These are phyloP conservation scores for Carabus problematicus DNA, from an alignment of 2,888 invertebrate species.

Conservation along the genomic window DNA sequence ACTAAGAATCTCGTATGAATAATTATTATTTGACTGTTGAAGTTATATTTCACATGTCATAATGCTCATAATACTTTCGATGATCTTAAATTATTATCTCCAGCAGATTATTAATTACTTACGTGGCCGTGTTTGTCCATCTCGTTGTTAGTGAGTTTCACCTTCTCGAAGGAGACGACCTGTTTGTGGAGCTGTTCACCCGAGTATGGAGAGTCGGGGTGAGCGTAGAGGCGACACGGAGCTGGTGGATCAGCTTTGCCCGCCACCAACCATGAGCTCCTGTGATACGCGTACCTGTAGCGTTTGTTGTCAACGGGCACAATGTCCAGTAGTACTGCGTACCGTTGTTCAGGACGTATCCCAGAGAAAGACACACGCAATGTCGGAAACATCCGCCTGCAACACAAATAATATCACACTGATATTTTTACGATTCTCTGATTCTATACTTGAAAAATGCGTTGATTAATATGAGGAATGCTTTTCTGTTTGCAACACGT, in stretches of 20 bases:
- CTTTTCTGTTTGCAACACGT: too few relatives aligned
- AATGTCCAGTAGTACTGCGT: slow-evolving; percentile 94
- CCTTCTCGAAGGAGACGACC: slow-evolving; percentile 97
- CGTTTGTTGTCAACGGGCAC: slow-evolving; percentile 96
- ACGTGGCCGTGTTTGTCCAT: slow-evolving; percentile 96
- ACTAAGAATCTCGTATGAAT: too few relatives aligned
- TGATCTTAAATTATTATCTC: not conserved
- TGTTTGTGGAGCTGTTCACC: slow-evolving; percentile 95
- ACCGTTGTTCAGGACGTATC: slow-evolving; percentile 81
- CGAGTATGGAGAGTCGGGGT: slow-evolving; percentile 96
- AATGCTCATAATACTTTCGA: not conserved
- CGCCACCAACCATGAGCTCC: slow-evolving; percentile 97
- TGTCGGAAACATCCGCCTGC: slow-evolving; percentile 98
- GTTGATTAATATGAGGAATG: not conserved
- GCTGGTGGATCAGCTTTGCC: slow-evolving; percentile 98
- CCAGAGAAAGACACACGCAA: slow-evolving; percentile 92
- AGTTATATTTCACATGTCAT: not conserved
- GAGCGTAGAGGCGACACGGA: slow-evolving; percentile 90
- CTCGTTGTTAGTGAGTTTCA: slow-evolving; percentile 97
- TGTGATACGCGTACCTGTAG: slow-evolving; percentile 97
- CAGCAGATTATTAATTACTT: slow-evolving; percentile 57
- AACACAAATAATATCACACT: slow-evolving; percentile 50
- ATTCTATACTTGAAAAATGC: not conserved
- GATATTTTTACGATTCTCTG: not conserved
- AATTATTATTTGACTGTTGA: not conserved